Evolutionary conservation across 1,140 invertebrate species (phyloP), one percentile per base, ranked within the genome.

Genomic region (Drosophila lowei): DNA sequence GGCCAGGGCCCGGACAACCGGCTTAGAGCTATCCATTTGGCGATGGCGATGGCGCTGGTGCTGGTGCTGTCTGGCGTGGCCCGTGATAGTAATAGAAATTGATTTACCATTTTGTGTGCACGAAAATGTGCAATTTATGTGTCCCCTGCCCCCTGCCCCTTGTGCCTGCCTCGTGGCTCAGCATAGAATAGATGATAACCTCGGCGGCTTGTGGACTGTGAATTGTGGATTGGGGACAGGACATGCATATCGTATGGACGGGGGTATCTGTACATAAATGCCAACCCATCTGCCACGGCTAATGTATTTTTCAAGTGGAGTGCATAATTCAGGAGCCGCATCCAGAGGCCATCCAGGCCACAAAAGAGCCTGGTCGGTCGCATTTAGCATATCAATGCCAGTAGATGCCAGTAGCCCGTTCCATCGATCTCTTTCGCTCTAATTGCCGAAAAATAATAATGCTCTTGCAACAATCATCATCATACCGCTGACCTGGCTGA

Each of bases 51-150:
- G 18, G 18, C 2, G 18, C 18, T 18, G 18, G 18, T 18, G 18
- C 18, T 18, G 1, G 11, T 38, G 34, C 34, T 38, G 34, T 13
- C 47, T 57, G 30, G 16, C 58, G 50, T 44, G 50, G 30, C 28
- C 25, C 41, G 66, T 78, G 78, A 86, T 83, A 83, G 78, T 75
- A 83, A 86, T 83, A 83, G 83, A 74, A 86, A 86, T 86, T 86
- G 81, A 88, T 86, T 86, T 88, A 81, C 61, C 78, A 86, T 86
- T 77, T 73, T 75, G 70, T 77, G 73, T 67, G 81, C 81, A 71
- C 77, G 81, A 81, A 86, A 86, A 81, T 86, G 83, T 75, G 81
- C 78, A 86, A 86, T 86, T 88, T 86, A 88, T 81, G 81, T 75
- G 78, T 38, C 34, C 11, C 52, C 57, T 46, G 23, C 42, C 30